Evolutionary conservation across 2,797 vertebrate species (phyloP).

Genomic region (Hemitrygon akajei): DNA sequence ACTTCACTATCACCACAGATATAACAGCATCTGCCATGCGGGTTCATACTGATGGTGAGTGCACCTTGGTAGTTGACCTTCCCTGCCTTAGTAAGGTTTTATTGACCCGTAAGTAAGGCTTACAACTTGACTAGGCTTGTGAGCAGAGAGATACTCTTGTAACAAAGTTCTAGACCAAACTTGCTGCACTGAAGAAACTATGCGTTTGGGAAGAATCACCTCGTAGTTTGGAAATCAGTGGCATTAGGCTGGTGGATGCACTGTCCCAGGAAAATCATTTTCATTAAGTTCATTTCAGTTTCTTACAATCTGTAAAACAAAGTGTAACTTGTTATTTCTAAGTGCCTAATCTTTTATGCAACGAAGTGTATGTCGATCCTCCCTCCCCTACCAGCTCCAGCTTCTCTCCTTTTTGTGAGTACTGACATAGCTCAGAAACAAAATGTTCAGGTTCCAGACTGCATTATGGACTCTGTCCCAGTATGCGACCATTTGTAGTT

Average conservation of each 20-base stretch:
- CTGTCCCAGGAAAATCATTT: not conserved
- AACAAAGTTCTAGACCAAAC: not conserved
- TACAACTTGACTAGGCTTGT: no score
- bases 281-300: not conserved
- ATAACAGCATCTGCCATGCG: constrained; percentile 87
- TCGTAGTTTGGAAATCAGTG: not conserved
- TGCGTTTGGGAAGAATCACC: not conserved
- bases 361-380: not conserved
- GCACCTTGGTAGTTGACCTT: not conserved
- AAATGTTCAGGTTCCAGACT: not conserved
- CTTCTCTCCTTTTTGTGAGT: no score
- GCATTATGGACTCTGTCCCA: not conserved
- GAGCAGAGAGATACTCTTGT: no score
- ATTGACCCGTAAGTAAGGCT: not conserved
- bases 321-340: not conserved
- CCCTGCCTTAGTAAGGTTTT: no score
- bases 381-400: not conserved
- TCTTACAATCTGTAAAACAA: not conserved
- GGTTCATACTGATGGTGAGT: constrained; percentile 80
- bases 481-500: not conserved
- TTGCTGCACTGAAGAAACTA: not conserved
- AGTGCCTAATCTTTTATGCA: not conserved
- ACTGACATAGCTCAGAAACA: not conserved
- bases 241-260: constrained; percentile 19
- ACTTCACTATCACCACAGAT: constrained; percentile 85